Evolutionary conservation across 2,113 vertebrate genomes (phyloP).

Genomic region (Phycodurus eques): DNA sequence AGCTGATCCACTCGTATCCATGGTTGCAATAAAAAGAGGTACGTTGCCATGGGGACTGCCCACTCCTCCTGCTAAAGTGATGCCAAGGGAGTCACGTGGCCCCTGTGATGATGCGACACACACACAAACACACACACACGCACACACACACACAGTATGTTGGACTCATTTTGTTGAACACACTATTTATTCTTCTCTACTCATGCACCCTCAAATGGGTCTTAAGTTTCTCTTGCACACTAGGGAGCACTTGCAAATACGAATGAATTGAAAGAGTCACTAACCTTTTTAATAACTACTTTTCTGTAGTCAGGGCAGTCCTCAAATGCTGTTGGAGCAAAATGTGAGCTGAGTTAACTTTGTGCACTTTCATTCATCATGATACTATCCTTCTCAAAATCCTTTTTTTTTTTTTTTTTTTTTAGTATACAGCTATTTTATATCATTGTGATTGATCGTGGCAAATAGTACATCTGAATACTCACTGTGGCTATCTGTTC

Average conservation of each 20-base stretch:
- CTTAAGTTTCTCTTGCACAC: neutral
- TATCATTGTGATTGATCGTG: neutral
- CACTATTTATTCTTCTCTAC: neutral
- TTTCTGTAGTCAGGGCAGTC: conserved; percentile 28
- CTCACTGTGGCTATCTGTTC: conserved; percentile 36
- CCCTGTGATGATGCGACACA: conserved; percentile 64
- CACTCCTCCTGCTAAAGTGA: conserved; percentile 85
- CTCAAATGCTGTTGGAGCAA: conserved; percentile 30
- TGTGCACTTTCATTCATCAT: neutral
- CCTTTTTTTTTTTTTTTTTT: neutral
- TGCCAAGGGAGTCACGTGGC: conserved; percentile 80
- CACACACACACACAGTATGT: neutral
- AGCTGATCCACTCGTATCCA: conserved; percentile 85
- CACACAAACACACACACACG: conserved; percentile 7
- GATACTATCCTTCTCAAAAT: neutral
- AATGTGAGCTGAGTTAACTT: neutral
- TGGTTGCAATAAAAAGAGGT: conserved; percentile 87
- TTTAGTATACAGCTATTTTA: neutral
- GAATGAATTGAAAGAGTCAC: neutral
- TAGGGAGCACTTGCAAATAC: neutral
- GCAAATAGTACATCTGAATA: neutral
- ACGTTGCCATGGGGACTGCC: conserved; percentile 87
- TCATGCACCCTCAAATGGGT: neutral
- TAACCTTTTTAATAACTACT: conserved; percentile 62
- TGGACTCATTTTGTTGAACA: neutral